Evolutionary conservation across 2,888 invertebrate species (phyloP), one percentile per base, ranked within the genome.

Genomic region (Odontocolon sp.): DNA sequence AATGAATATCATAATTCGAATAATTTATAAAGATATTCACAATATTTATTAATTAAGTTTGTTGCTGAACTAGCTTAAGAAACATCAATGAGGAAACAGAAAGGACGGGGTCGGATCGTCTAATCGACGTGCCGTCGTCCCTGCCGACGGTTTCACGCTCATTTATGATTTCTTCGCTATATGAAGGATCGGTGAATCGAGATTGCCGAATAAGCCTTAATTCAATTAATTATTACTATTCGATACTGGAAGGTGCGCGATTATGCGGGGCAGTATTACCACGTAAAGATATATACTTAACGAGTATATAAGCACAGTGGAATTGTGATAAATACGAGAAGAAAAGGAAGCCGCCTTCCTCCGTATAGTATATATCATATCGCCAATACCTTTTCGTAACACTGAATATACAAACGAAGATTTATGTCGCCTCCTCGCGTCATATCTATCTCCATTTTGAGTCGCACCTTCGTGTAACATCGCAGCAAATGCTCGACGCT

Each of bases 261-360:
- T 79, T 78, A 59, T 69, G 40, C 72, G 36, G 72, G 72, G 77
- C 77, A 68, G 68, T 76, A 71, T 70, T 70, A 79, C 76, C 68
- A 78, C 81, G 71, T 66, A 77, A 73, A 75, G 67, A 76, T 79
- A n/a, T n/a, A 72, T 76, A 70, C 78, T 74, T 80, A 81, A 79
- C 69, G 70, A 80, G 80, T 79, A 81, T 81, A 82, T 74, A 81
- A 84, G 82, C 81, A 83, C 79, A 81, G 83, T 70, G 80, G 79
- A 82, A 71, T 82, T 28, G 72, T 78, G 61, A 81, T 78, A 45
- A 64, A 54, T 71, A 78, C 75, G 54, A 67, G 74, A 78, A 70
- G 28, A 69, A 77, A 68, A 50, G 42, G 59, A 68, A 73, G 63
- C 16, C 68, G 61, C 42, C 3, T 63, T 57, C 36, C 54, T 36